phyloP scores from a whole-genome alignment of 37 sponge, comb jelly and placozoan species.

The Tethya wilhelma region DNA sequence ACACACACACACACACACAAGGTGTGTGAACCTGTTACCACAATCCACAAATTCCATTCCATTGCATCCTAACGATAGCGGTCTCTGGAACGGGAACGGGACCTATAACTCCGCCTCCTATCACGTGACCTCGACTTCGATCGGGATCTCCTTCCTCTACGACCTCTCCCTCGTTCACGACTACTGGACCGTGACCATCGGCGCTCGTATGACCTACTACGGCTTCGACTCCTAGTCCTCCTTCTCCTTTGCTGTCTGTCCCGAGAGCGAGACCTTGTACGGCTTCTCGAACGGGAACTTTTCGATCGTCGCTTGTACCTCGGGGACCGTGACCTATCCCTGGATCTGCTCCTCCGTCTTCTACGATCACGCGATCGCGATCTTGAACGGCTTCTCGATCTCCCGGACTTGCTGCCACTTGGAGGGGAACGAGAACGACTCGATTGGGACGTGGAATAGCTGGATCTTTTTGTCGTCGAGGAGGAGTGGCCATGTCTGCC shows the following conservation, averaged over 20 bases:
- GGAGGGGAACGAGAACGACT: constrained; percentile 15
- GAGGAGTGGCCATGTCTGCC: neutral
- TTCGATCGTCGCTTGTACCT: constrained; percentile 16
- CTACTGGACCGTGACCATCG: constrained; percentile 40
- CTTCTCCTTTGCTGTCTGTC: constrained; percentile 29
- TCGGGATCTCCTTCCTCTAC: constrained; percentile 29
- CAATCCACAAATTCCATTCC: neutral
- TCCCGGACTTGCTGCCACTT: neutral
- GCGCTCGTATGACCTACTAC: constrained; percentile 28
- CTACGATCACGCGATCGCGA: constrained; percentile 15
- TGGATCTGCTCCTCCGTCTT: constrained; percentile 25
- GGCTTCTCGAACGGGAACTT: constrained; percentile 25
- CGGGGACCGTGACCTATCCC: constrained; percentile 34
- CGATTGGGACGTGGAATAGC: neutral
- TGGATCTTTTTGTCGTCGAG: constrained; percentile 2
- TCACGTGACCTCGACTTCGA: constrained; percentile 18
- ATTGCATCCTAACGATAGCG: constrained; percentile 20
- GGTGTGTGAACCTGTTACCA: neutral
- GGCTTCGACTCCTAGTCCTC: constrained; percentile 20
- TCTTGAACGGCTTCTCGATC: constrained; percentile 27
- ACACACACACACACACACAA: neutral
- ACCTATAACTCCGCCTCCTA: constrained; percentile 11
- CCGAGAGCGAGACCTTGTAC: constrained; percentile 40
- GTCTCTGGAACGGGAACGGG: constrained; percentile 61
- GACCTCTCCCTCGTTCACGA: neutral